phyloP scores from a whole-genome alignment of 2,797 vertebrate species.

The Crocidura indochinensis region DNA sequence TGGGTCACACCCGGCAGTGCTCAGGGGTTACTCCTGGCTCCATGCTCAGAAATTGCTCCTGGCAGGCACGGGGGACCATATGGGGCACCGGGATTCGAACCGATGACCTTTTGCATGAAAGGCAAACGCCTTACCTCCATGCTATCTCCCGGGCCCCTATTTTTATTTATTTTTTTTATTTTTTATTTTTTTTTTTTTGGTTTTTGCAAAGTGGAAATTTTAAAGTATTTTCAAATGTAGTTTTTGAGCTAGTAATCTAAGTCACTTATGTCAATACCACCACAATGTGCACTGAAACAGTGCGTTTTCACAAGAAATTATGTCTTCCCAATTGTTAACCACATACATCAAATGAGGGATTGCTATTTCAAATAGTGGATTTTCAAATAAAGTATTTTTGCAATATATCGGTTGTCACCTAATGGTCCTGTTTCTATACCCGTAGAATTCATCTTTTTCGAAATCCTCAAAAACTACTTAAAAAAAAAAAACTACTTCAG shows the following conservation, averaged over 20 bases:
- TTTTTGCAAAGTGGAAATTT: conserved; percentile 59
- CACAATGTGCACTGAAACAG: background rate
- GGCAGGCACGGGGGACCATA: too few species aligned
- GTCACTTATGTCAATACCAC: background rate
- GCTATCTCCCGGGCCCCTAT: too few species aligned
- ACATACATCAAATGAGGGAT: conserved; percentile 31
- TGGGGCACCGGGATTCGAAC: too few species aligned
- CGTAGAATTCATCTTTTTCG: conserved; percentile 2
- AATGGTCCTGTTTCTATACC: background rate
- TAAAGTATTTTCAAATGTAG: conserved; percentile 41
- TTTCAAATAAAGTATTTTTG: conserved; percentile 13
- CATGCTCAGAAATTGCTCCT: too few species aligned
- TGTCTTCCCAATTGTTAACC: conserved; percentile 59
- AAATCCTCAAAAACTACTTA: conserved; percentile 55
- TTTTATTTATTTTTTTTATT: too few species aligned
- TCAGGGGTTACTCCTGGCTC: too few species aligned
- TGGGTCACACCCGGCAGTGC: too few species aligned
- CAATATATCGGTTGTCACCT: conserved; percentile 1
- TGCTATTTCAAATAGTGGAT: conserved; percentile 28
- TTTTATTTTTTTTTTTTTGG: too few species aligned
- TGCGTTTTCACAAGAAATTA: conserved; percentile 58
- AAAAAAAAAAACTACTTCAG: conserved; percentile 50
- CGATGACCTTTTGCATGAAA: too few species aligned
- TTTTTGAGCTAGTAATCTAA: conserved; percentile 39
- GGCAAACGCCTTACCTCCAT: too few species aligned